Evolutionary conservation across 2,888 invertebrate species (phyloP), one percentile per base, ranked within the genome.

Genomic region (Gisinianus flammeolus): DNA sequence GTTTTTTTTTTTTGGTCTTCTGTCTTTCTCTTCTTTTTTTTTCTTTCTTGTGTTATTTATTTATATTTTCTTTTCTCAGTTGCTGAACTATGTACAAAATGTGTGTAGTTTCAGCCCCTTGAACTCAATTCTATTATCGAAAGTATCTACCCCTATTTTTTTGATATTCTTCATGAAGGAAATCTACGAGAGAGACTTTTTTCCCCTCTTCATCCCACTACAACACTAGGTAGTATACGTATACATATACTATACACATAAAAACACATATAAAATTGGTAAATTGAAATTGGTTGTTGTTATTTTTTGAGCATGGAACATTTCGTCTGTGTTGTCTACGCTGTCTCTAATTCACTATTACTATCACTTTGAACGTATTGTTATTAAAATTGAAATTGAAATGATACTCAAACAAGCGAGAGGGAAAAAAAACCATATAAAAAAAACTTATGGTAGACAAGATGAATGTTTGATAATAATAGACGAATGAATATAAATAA

Each of bases 381-480:
- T n/a, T n/a, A n/a, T n/a, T n/a, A n/a, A n/a, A n/a, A n/a, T n/a
- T n/a, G n/a, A n/a, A n/a, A n/a, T 44, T 10, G 16, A 44, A 44
- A 10, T 10, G 44, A 44, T 44, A 44, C 16, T 44, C 44, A 44
- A 10, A 44, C 6, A 44, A 44, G 16, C 44, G 44, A 16, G 6
- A 44, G 16, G 6, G 54, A n/a, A n/a, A n/a, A 19, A 54, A n/a
- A 19, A 5, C 8, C 54, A 54, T 5, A n/a, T n/a, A 16, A 54
- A 16, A 54, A 16, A 19, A 16, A n/a, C 19, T n/a, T 6, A 44
- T 6, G 16, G 44, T 44, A 44, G 44, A 44, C 26, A 62, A 66
- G 66, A 66, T 66, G 66, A 66, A 66, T 66, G 66, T 66, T 66
- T 66, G 66, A 66, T 66, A 66, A 30, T 66, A 26, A 64, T 30